phyloP scores from a whole-genome alignment of 2,113 vertebrate species.

The Sander lucioperca region DNA sequence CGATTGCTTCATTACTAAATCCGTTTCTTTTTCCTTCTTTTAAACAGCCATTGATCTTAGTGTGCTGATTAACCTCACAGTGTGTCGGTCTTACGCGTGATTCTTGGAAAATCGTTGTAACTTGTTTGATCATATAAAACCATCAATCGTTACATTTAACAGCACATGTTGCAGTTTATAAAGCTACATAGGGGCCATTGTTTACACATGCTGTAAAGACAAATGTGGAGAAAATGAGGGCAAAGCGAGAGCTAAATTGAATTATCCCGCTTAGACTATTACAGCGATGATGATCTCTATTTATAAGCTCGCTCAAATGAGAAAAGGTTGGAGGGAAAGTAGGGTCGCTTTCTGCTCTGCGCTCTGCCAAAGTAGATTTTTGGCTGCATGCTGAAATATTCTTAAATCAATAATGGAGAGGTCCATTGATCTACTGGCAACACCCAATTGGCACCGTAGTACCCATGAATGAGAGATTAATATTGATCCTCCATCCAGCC shows the following conservation, averaged over 20 bases:
- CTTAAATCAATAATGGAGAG: conserved; percentile 76
- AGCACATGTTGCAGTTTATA: background rate
- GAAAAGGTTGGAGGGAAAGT: conserved; percentile 43
- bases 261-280: conserved; percentile 61
- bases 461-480: conserved; percentile 69
- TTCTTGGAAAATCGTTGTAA: background rate
- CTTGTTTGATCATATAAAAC: conserved; percentile 8
- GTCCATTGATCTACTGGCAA: conserved; percentile 70
- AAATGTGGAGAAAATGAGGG: conserved; percentile 65
- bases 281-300: conserved; percentile 65
- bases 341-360: conserved; percentile 19
- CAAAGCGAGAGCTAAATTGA: conserved; percentile 59
- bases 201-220: conserved; percentile 16
- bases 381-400: conserved; percentile 74
- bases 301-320: conserved; percentile 48
- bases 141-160: conserved; percentile 9
- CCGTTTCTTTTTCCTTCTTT: background rate
- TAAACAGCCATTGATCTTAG: background rate
- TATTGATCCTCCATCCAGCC: conserved; percentile 68
- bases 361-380: conserved; percentile 65
- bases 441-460: conserved; percentile 65
- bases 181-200: conserved; percentile 22
- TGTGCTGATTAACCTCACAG: background rate
- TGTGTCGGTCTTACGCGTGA: background rate
- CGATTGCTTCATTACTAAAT: background rate